A percentile compares a stretch with the other conserved stretches of the same genome.
These are phyloP conservation scores for Monochamus alternatus DNA, from an alignment of 2,888 invertebrate species.

Conservation along the genomic window DNA sequence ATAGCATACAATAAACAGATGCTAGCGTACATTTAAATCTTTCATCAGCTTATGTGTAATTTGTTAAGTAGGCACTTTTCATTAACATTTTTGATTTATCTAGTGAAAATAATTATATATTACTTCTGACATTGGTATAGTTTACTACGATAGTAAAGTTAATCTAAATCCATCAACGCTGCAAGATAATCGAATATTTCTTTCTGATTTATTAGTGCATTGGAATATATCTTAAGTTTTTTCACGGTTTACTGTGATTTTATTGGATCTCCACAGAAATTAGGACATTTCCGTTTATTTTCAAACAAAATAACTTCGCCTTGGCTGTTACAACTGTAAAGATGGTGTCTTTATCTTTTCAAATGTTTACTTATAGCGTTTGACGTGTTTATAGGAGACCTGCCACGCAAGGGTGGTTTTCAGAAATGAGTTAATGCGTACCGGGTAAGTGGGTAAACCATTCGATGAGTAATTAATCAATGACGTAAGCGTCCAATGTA, in stretches of 20 bases:
- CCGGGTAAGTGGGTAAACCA: constrained; percentile 22
- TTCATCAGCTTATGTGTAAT: constrained; percentile 18
- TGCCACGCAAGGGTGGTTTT: constrained; percentile 7
- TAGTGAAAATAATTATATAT: constrained; percentile 11
- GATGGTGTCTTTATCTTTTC: too few relatives aligned
- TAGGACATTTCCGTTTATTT: constrained; percentile 2
- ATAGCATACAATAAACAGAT: constrained; percentile 26
- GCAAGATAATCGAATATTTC: background rate
- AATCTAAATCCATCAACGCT: constrained; percentile 11
- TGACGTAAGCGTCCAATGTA: constrained; percentile 25
- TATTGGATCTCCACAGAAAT: background rate
- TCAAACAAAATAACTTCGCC: background rate
- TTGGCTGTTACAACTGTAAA: too few relatives aligned
- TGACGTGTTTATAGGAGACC: background rate
- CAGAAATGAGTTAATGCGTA: background rate
- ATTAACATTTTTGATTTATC: constrained; percentile 28
- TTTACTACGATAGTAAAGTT: constrained; percentile 10
- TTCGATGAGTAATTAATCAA: constrained; percentile 18
- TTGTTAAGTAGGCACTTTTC: constrained; percentile 24
- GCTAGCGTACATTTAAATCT: constrained; percentile 15
- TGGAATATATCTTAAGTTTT: constrained; percentile 5
- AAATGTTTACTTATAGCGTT: background rate
- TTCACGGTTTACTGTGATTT: constrained; percentile 1
- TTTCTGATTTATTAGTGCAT: background rate
- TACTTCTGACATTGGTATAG: constrained; percentile 3